A percentile compares a stretch with the other conserved stretches of the same genome.
Conservation (phyloP, 1,140 invertebrate genomes). For the Aricia agestis region DNA sequence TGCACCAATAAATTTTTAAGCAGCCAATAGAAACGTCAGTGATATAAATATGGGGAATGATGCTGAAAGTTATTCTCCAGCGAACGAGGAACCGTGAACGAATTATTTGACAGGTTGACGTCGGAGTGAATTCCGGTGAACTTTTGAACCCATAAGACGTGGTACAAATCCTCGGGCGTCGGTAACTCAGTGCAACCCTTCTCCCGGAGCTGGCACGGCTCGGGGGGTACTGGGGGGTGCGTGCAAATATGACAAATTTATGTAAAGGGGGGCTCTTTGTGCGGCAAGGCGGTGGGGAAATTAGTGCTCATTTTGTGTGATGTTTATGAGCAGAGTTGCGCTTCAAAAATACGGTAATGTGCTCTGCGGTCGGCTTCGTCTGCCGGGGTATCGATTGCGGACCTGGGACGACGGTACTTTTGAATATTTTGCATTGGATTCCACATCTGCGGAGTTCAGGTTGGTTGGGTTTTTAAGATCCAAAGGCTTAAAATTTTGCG, state of each 20-base stretch:
- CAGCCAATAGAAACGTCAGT: too few species aligned
- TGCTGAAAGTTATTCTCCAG: background rate
- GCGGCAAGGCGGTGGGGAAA: conserved; percentile 49
- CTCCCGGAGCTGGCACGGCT: conserved; percentile 46
- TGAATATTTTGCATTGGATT: conserved; percentile 25
- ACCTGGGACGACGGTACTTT: conserved; percentile 22
- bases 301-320: conserved; percentile 65
- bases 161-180: conserved; percentile 17
- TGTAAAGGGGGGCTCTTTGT: conserved; percentile 56
- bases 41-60: background rate
- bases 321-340: conserved; percentile 59
- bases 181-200: conserved; percentile 26
- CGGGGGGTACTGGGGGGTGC: conserved; percentile 49
- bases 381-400: conserved; percentile 47
- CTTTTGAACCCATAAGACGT: conserved; percentile 12
- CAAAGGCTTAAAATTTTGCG: background rate
- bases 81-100: background rate
- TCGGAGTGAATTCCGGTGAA: background rate
- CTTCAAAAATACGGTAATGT: conserved; percentile 63
- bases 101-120: background rate
- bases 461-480: background rate
- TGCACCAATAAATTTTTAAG: too few species aligned
- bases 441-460: background rate
- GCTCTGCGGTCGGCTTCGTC: conserved; percentile 38
- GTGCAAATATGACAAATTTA: conserved; percentile 71